Percentiles rank a stretch among this genome's conserved stretches.
Conservation (phyloP, 2,113 vertebrate species). For the Gymnocephalus cernua region DNA sequence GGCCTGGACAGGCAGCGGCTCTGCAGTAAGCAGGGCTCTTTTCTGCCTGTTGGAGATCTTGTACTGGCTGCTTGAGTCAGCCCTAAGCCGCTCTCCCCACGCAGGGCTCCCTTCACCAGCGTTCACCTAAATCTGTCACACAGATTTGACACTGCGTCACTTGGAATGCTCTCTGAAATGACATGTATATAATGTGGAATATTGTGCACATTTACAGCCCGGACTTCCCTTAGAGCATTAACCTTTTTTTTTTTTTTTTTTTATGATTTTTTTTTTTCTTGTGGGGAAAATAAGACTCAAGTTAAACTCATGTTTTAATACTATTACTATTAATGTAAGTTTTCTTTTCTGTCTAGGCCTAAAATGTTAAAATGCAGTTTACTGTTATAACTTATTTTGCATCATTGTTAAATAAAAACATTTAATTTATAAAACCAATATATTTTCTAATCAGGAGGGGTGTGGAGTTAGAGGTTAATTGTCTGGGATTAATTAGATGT, state of each 20-base stretch:
- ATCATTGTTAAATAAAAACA: neutral
- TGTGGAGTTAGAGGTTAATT: neutral
- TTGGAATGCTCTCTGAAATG: constrained; percentile 93
- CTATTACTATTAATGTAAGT: neutral
- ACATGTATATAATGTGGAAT: constrained; percentile 99
- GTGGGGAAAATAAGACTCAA: neutral
- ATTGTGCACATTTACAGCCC: constrained; percentile 98
- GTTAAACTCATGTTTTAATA: neutral
- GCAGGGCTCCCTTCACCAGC: constrained; percentile 90
- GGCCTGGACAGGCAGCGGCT: constrained; percentile 61
- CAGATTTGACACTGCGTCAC: constrained; percentile 98
- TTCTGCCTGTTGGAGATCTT: constrained; percentile 90
- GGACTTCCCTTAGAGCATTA: constrained; percentile 81
- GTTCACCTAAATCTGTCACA: constrained; percentile 99
- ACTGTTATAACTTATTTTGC: constrained; percentile 8
- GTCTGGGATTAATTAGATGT: constrained; percentile 13
- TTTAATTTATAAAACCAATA: neutral
- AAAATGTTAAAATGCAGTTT: neutral
- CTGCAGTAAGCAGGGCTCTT: constrained; percentile 77
- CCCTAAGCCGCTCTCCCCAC: constrained; percentile 89
- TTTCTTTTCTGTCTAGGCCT: neutral
- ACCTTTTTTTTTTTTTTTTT: constrained; percentile 51
- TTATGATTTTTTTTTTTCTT: neutral
- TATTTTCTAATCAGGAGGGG: neutral
- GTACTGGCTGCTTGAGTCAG: constrained; percentile 89